Conservation (phyloP, 2,113 vertebrate genomes). For the Gorsachius goisagi region DNA sequence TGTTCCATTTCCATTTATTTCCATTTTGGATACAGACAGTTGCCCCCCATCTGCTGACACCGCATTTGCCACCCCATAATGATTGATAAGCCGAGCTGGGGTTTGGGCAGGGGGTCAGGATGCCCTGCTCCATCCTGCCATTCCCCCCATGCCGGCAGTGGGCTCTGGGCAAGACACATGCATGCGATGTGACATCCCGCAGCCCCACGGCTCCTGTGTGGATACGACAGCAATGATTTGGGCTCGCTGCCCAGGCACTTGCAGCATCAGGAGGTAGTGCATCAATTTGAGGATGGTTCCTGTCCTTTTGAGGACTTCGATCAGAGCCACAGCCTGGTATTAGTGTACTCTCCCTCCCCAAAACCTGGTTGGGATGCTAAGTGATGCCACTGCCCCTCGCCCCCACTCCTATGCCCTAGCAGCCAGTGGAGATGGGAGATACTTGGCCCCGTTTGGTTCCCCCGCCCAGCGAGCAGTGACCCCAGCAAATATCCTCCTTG, state of each 20-base stretch:
- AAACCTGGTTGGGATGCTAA: neutral
- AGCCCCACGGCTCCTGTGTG: fast-evolving
- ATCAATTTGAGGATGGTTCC: neutral
- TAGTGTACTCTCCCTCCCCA: neutral
- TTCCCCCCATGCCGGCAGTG: neutral
- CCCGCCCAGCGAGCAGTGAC: neutral
- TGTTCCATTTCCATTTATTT: neutral
- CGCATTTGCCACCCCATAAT: neutral
- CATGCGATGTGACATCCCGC: no score
- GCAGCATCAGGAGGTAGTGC: neutral
- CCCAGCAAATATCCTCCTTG: neutral
- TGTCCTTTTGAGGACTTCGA: neutral
- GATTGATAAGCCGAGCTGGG: neutral
- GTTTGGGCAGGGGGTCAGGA: neutral
- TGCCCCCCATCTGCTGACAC: neutral
- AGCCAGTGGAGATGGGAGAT: neutral
- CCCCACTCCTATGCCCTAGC: neutral
- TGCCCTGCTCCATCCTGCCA: neutral
- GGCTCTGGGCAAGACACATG: neutral
- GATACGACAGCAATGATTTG: neutral
- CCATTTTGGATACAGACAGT: neutral
- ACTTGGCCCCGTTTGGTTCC: neutral
- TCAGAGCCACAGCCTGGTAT: neutral
- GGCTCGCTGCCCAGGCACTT: neutral
- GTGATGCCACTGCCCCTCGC: fast-evolving